phyloP scores from a whole-genome alignment of 2,797 vertebrate genomes.

The Harpagifer antarcticus region DNA sequence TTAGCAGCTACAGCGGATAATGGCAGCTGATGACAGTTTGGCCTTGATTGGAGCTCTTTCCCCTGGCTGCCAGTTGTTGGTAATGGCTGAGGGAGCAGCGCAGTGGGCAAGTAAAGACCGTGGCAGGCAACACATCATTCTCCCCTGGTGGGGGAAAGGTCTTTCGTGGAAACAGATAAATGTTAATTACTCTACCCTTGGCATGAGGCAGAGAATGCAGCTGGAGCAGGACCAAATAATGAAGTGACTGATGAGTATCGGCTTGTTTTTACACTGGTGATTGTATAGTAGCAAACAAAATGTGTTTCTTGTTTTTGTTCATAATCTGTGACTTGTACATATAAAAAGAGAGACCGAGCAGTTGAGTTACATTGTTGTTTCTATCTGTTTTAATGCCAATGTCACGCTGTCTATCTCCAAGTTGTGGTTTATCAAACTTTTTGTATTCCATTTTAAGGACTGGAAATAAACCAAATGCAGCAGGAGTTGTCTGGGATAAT shows the following conservation, averaged over 20 bases:
- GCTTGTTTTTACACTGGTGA: slow-evolving; percentile 7
- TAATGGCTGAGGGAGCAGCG: slow-evolving; percentile 69
- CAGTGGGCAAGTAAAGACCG: slow-evolving; percentile 73
- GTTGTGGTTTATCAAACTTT: slow-evolving; percentile 9
- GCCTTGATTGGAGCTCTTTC: slow-evolving; percentile 62
- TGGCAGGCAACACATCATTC: slow-evolving; percentile 72
- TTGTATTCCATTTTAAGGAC: slow-evolving; percentile 13
- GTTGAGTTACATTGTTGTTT: neutral
- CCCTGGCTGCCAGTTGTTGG: slow-evolving; percentile 60
- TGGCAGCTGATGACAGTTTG: slow-evolving; percentile 63
- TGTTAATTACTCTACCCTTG: slow-evolving; percentile 83
- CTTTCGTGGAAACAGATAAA: slow-evolving; percentile 84
- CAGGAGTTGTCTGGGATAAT: slow-evolving; percentile 2
- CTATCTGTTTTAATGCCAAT: slow-evolving; percentile 23
- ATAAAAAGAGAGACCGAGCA: slow-evolving; percentile 4
- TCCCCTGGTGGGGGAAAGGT: slow-evolving; percentile 75
- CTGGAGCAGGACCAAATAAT: slow-evolving; percentile 39
- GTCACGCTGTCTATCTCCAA: slow-evolving; percentile 6
- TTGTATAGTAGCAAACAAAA: slow-evolving; percentile 10
- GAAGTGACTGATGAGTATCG: slow-evolving; percentile 33
- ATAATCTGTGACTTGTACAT: neutral
- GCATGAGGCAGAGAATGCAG: slow-evolving; percentile 71
- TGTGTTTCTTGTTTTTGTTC: slow-evolving; percentile 13
- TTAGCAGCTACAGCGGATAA: slow-evolving; percentile 59
- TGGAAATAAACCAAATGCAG: slow-evolving; percentile 19